phyloP scores from a whole-genome alignment of 2,113 vertebrate genomes.

The Urocolius indicus region DNA sequence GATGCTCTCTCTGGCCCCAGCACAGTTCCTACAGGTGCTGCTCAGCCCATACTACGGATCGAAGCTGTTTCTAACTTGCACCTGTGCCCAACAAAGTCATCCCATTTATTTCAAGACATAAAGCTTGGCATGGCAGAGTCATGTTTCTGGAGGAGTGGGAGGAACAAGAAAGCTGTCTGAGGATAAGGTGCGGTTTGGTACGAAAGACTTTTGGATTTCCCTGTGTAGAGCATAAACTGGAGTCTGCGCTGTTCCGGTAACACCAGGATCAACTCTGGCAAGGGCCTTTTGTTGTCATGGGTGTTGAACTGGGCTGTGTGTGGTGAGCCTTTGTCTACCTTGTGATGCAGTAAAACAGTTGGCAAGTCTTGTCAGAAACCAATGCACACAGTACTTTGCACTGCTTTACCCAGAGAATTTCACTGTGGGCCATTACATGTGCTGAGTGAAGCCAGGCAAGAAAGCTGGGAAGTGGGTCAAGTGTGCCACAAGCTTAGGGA shows the following conservation, averaged over 20 bases:
- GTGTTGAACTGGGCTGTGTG: background rate
- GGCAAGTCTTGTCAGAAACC: background rate
- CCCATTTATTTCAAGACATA: background rate
- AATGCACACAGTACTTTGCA: background rate
- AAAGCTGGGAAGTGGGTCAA: background rate
- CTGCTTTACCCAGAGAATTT: background rate
- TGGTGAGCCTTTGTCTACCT: background rate
- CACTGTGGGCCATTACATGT: background rate
- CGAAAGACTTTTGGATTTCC: background rate
- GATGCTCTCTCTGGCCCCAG: background rate
- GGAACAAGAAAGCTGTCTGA: background rate
- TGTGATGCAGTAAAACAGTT: background rate
- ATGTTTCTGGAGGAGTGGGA: background rate
- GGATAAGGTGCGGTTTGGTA: background rate
- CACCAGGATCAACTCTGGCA: rapidly evolving
- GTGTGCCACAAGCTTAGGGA: background rate
- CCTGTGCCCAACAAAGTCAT: background rate
- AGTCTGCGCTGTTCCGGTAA: background rate
- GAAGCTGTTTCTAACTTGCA: background rate
- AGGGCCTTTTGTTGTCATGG: background rate
- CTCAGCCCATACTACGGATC: background rate
- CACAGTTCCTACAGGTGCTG: background rate
- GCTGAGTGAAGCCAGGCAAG: background rate
- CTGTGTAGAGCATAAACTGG: background rate
- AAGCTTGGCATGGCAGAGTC: background rate